phyloP scores from a whole-genome alignment of 1,140 invertebrate genomes.

The Lanistes nyassanus region DNA sequence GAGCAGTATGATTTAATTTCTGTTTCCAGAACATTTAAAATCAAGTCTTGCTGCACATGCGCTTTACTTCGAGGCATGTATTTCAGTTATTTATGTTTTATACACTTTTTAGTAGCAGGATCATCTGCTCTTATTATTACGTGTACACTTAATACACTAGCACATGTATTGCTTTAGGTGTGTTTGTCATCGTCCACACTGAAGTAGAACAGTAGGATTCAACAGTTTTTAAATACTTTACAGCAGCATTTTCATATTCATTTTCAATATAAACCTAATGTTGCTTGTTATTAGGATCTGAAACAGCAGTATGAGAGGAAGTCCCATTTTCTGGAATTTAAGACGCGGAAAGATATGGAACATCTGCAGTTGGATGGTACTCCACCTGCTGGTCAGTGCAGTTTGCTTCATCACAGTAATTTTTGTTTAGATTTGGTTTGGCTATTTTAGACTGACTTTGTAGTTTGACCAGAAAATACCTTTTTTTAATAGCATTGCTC shows the following conservation, averaged over 20 bases:
- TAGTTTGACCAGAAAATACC: no score
- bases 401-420: neutral
- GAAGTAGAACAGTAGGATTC: no score
- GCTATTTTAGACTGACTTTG: no score
- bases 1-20: conserved; percentile 1
- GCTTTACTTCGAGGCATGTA: conserved; percentile 51
- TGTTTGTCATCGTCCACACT: no score
- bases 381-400: conserved; percentile 33
- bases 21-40: conserved; percentile 53
- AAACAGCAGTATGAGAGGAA: conserved; percentile 40
- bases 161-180: no score
- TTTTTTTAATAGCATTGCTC: no score
- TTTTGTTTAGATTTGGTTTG: no score
- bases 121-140: no score
- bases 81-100: neutral
- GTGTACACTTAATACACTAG: no score
- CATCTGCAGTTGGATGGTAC: conserved; percentile 43
- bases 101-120: neutral
- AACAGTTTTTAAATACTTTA: no score
- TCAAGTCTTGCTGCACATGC: conserved; percentile 55
- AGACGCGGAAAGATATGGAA: conserved; percentile 27
- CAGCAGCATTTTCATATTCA: no score
- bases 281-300: conserved; percentile 37
- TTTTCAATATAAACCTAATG: neutral
- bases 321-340: conserved; percentile 29